phyloP scores from a whole-genome alignment of 2,113 vertebrate species.

The Oreochromis spilurus region DNA sequence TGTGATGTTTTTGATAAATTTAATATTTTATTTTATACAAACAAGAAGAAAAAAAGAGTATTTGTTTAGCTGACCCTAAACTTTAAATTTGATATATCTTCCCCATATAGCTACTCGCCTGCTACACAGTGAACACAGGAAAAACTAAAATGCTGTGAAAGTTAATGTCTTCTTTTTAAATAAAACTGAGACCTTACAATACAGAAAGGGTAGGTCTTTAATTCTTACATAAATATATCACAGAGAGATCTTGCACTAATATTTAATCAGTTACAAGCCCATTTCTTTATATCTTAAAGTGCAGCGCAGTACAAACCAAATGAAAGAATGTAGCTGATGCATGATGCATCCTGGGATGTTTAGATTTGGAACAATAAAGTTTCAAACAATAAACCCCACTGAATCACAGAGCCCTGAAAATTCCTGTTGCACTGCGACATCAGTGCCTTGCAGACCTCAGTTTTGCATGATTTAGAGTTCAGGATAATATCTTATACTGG shows the following conservation, averaged over 20 bases:
- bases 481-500: neutral
- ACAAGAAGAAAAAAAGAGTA: neutral
- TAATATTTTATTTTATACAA: neutral
- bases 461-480: neutral
- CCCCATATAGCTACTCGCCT: neutral
- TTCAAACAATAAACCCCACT: neutral
- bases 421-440: neutral
- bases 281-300: slow-evolving; percentile 8
- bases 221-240: slow-evolving; percentile 14
- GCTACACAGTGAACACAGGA: neutral
- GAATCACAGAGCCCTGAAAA: neutral
- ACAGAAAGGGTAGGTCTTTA: neutral
- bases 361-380: neutral
- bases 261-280: neutral
- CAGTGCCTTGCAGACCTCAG: neutral
- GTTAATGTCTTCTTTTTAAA: neutral
- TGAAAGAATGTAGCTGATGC: neutral
- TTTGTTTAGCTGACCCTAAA: neutral
- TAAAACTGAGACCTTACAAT: neutral
- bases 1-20: neutral
- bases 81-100: neutral
- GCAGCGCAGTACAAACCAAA: slow-evolving; percentile 5
- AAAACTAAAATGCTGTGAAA: neutral
- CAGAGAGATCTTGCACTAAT: neutral
- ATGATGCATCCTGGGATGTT: neutral